These are phyloP conservation scores for Dryobota labecula DNA, from an alignment of 2,888 invertebrate genomes.

Conservation along the genomic window DNA sequence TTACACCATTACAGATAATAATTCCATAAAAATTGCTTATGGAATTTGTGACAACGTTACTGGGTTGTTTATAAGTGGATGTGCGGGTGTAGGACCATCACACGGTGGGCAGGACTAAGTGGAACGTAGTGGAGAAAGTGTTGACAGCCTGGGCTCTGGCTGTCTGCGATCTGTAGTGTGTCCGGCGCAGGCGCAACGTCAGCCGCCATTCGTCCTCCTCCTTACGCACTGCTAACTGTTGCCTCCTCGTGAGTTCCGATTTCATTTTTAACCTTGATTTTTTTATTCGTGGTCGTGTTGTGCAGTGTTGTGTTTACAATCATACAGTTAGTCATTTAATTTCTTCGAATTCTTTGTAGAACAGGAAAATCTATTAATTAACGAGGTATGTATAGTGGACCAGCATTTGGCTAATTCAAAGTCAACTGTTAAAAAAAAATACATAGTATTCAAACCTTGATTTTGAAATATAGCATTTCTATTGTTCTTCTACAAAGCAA, in stretches of 20 bases:
- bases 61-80: constrained; percentile 78
- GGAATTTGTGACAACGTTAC: constrained; percentile 81
- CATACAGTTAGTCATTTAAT: constrained; percentile 44
- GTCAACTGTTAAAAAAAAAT: background rate
- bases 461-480: background rate
- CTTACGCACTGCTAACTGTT: constrained; percentile 43
- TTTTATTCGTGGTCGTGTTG: constrained; percentile 47
- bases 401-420: constrained; percentile 16
- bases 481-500: background rate
- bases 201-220: constrained; percentile 59
- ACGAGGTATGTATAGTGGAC: background rate
- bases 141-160: constrained; percentile 80
- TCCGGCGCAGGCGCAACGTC: constrained; percentile 59
- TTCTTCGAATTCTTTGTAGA: constrained; percentile 1
- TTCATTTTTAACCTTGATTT: constrained; percentile 57
- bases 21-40: constrained; percentile 79
- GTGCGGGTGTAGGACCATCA: constrained; percentile 79
- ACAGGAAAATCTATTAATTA: constrained; percentile 20
- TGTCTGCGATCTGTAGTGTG: constrained; percentile 58
- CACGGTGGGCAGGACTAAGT: constrained; percentile 82
- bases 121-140: constrained; percentile 85
- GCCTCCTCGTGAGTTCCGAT: constrained; percentile 59
- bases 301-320: constrained; percentile 56
- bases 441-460: background rate
- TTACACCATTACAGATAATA: constrained; percentile 83